Conservation (phyloP, 1,140 invertebrate species). For the Rhynchophorus ferrugineus region DNA sequence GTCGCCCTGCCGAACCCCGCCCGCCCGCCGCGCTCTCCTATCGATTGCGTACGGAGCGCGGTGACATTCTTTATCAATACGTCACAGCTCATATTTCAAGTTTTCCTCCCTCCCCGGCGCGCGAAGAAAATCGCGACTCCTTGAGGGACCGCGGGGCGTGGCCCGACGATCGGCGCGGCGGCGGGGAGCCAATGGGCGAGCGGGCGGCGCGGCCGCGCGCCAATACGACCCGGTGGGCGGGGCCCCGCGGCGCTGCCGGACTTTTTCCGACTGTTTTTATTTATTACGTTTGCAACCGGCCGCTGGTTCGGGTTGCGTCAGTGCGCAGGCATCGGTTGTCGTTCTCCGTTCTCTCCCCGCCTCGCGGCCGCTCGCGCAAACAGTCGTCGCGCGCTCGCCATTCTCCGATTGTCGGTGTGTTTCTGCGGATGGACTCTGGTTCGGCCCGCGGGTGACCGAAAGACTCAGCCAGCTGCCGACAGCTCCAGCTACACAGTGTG, state of each 20-base stretch:
- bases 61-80: slow-evolving; percentile 56
- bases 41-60: slow-evolving; percentile 45
- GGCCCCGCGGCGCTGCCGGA: slow-evolving; percentile 27
- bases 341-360: slow-evolving; percentile 39
- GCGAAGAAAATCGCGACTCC: slow-evolving; percentile 41
- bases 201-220: slow-evolving; percentile 33
- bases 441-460: slow-evolving; percentile 5
- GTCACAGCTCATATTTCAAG: slow-evolving; percentile 45
- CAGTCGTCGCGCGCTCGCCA: slow-evolving; percentile 31
- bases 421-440: slow-evolving; percentile 33
- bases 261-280: slow-evolving; percentile 56
- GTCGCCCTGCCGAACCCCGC: neutral
- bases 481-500: slow-evolving; percentile 2
- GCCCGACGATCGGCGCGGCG: slow-evolving; percentile 25
- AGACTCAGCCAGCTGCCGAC: neutral
- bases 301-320: slow-evolving; percentile 50
- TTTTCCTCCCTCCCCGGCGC: slow-evolving; percentile 41
- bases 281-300: slow-evolving; percentile 57
- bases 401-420: slow-evolving; percentile 31
- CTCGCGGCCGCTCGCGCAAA: slow-evolving; percentile 39
- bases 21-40: slow-evolving; percentile 29
- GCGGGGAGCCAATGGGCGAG: slow-evolving; percentile 38
- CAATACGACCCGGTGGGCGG: slow-evolving; percentile 27
- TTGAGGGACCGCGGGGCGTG: slow-evolving; percentile 37
- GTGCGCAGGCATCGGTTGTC: slow-evolving; percentile 41